Evolutionary conservation across 2,888 invertebrate genomes (phyloP).

Genomic region (Heliconius ismenius): DNA sequence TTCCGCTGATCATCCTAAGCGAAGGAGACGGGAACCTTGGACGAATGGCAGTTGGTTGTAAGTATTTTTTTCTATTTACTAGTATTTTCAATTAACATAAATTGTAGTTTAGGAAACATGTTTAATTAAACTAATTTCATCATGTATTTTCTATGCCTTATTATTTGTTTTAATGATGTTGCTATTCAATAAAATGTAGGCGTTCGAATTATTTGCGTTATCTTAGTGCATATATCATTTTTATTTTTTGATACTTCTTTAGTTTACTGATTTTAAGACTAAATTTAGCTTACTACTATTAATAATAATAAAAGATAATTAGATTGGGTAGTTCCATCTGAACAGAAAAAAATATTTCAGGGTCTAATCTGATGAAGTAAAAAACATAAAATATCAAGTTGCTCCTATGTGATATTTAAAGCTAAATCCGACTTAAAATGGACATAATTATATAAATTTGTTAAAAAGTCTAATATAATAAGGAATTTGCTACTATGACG

Average conservation of each 20-base stretch:
- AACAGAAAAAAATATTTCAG: no score
- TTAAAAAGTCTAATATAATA: neutral
- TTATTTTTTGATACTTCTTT: neutral
- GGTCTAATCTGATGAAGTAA: no score
- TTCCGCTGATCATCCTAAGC: conserved; percentile 52
- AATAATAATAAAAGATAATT: no score
- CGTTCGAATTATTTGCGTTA: neutral
- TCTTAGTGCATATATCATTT: neutral
- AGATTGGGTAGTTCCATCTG: no score
- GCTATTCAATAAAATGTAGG: neutral
- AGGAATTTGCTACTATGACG: neutral
- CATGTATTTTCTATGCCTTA: neutral
- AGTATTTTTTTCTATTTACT: conserved; percentile 52
- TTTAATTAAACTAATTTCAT: neutral
- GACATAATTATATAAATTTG: neutral
- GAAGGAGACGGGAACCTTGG: conserved; percentile 60
- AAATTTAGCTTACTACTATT: no score
- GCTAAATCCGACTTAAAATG: neutral
- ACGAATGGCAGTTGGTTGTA: conserved; percentile 77
- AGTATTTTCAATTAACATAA: neutral
- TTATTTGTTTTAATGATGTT: neutral
- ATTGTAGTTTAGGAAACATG: neutral
- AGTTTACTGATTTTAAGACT: no score
- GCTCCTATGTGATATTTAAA: neutral
- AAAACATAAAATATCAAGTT: neutral